Conservation (phyloP, 2,888 invertebrate genomes). For the Rosalia funebris region DNA sequence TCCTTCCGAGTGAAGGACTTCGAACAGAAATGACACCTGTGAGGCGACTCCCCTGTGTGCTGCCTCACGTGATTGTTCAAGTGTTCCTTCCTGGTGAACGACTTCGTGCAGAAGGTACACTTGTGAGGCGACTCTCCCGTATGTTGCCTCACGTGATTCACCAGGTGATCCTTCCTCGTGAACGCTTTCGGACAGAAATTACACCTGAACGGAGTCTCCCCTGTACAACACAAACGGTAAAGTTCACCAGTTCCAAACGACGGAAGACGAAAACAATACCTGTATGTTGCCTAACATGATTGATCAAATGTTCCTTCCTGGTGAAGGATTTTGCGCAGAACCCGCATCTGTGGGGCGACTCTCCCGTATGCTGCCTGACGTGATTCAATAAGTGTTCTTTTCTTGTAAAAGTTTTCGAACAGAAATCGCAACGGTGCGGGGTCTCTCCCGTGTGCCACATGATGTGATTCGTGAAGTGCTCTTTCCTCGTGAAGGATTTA, state of each 20-base stretch:
- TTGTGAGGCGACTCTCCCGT: conserved; percentile 79
- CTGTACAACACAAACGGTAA: too few relatives aligned
- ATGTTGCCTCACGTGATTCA: conserved; percentile 77
- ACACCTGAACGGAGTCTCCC: conserved; percentile 78
- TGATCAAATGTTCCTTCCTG: conserved; percentile 85
- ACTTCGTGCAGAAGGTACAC: conserved; percentile 81
- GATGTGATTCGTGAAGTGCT: conserved; percentile 91
- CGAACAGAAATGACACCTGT: conserved; percentile 85
- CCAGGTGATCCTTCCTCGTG: conserved; percentile 84
- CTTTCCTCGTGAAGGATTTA: conserved; percentile 88
- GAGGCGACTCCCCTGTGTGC: conserved; percentile 89
- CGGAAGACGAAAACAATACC: conserved; percentile 63
- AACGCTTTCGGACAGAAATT: conserved; percentile 88
- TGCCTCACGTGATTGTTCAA: conserved; percentile 87
- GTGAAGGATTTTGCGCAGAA: conserved; percentile 90
- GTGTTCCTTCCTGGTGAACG: conserved; percentile 84
- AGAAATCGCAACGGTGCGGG: conserved; percentile 81
- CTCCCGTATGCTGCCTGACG: conserved; percentile 82
- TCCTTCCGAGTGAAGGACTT: conserved; percentile 88
- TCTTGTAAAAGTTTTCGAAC: conserved; percentile 81
- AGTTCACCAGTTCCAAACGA: too few relatives aligned
- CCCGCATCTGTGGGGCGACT: conserved; percentile 86
- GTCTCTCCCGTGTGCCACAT: conserved; percentile 87
- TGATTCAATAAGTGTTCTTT: conserved; percentile 82
- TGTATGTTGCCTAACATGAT: conserved; percentile 85